Evolutionary conservation across 2,113 vertebrate genomes (phyloP).

Genomic region (Pan paniscus): DNA sequence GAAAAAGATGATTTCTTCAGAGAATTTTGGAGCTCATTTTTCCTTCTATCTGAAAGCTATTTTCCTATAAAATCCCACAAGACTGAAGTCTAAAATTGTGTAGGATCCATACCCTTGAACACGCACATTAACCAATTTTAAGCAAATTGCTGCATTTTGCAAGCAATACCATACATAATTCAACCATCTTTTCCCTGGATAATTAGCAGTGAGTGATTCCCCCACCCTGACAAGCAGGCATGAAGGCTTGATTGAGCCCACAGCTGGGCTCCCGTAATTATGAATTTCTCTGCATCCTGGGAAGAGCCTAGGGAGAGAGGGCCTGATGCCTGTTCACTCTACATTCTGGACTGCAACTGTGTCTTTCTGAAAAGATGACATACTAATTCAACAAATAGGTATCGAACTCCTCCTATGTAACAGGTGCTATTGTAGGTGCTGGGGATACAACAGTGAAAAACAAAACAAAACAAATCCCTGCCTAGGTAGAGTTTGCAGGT

Average conservation of each 20-base stretch:
- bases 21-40: slow-evolving; percentile 1
- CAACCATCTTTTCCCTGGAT: background rate
- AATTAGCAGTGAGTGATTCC: background rate
- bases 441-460: background rate
- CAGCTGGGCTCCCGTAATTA: background rate
- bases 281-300: background rate
- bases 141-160: slow-evolving; percentile 44
- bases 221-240: background rate
- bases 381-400: background rate
- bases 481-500: background rate
- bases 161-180: background rate
- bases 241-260: background rate
- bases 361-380: background rate
- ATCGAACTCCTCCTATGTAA: background rate
- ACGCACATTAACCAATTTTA: slow-evolving; percentile 26
- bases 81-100: background rate
- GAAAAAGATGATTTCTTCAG: background rate
- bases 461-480: background rate
- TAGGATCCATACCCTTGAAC: background rate
- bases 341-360: background rate
- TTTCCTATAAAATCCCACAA: background rate
- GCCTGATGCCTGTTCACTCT: background rate
- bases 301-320: background rate
- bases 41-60: background rate
- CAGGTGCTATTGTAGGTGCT: background rate